A percentile compares a stretch with the other conserved stretches of the same genome.
Evolutionary conservation across 1,140 invertebrate genomes (phyloP).

Genomic region (Calycopis cecrops): DNA sequence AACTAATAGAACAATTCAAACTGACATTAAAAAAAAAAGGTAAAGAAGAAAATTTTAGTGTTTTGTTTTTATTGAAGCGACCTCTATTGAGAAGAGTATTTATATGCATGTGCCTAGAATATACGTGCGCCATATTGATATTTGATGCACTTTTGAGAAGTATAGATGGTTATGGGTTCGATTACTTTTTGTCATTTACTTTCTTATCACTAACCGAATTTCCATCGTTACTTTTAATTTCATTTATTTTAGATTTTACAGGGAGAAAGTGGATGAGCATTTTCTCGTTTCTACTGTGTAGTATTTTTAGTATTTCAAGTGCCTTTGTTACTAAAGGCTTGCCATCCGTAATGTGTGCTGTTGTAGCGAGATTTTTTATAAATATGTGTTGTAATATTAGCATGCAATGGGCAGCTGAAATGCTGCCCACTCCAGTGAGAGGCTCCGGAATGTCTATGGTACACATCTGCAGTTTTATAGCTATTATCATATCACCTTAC

Average conservation of each 20-base stretch:
- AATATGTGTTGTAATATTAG: conserved; percentile 46
- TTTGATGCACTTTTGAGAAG: conserved; percentile 54
- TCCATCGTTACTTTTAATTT: conserved; percentile 44
- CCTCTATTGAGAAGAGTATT: conserved; percentile 45
- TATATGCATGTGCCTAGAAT: conserved; percentile 44
- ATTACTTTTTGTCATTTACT: conserved; percentile 58
- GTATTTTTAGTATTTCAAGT: conserved; percentile 43
- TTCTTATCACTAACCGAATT: conserved; percentile 57
- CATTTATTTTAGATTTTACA: conserved; percentile 50
- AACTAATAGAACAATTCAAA: conserved; percentile 52
- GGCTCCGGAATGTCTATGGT: conserved; percentile 78
- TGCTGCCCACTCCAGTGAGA: conserved; percentile 78
- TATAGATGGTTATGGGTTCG: conserved; percentile 44
- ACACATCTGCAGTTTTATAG: conserved; percentile 75
- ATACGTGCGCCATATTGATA: conserved; percentile 43
- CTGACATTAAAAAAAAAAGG: conserved; percentile 27
- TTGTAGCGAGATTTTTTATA: conserved; percentile 48
- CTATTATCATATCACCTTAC: conserved; percentile 46
- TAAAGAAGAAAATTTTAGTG: conserved; percentile 31
- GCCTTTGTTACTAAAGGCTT: conserved; percentile 41
- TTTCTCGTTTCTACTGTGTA: conserved; percentile 29
- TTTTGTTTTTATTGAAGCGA: conserved; percentile 41
- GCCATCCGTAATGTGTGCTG: conserved; percentile 44
- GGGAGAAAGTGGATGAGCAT: conserved; percentile 51
- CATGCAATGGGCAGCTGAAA: conserved; percentile 57